Evolutionary conservation across 2,797 vertebrate species (phyloP).

Genomic region (Chaenodraco wilsoni): DNA sequence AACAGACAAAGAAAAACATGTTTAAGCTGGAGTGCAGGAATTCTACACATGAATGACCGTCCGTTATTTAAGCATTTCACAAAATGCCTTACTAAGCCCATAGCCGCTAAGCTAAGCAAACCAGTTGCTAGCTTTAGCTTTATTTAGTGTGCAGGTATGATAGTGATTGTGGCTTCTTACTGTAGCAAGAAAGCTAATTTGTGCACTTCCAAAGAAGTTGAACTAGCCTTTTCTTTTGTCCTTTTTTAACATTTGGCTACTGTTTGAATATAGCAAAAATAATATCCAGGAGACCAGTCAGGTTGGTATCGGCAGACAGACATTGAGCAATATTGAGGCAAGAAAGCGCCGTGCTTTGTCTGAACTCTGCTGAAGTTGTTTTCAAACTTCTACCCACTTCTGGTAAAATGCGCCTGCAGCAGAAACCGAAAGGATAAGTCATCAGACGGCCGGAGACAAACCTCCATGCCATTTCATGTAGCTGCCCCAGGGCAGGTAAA

Average conservation of each 20-base stretch:
- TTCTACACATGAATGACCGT: too few relatives aligned
- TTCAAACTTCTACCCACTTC: conserved; percentile 30
- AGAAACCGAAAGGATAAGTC: conserved; percentile 45
- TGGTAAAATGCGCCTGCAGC: conserved; percentile 10
- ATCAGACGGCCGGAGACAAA: conserved; percentile 31
- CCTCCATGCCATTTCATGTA: conserved; percentile 54
- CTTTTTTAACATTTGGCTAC: not conserved
- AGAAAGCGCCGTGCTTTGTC: conserved; percentile 65
- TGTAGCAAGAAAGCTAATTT: not conserved
- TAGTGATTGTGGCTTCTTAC: too few relatives aligned
- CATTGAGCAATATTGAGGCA: conserved; percentile 41
- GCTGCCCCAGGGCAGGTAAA: conserved; percentile 60
- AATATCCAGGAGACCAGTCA: not conserved
- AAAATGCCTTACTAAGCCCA: too few relatives aligned
- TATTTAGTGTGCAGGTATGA: too few relatives aligned
- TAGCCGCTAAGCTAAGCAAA: not conserved
- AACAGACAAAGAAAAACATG: too few relatives aligned
- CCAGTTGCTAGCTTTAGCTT: too few relatives aligned
- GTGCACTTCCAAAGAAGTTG: not conserved
- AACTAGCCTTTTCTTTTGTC: too few relatives aligned
- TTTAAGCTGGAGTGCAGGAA: too few relatives aligned
- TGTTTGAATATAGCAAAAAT: not conserved
- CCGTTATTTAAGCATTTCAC: too few relatives aligned
- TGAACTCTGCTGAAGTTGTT: conserved; percentile 51
- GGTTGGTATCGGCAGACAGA: conserved; percentile 21